Conservation (phyloP, 2,888 invertebrate genomes). For the Notodonta dromedarius region DNA sequence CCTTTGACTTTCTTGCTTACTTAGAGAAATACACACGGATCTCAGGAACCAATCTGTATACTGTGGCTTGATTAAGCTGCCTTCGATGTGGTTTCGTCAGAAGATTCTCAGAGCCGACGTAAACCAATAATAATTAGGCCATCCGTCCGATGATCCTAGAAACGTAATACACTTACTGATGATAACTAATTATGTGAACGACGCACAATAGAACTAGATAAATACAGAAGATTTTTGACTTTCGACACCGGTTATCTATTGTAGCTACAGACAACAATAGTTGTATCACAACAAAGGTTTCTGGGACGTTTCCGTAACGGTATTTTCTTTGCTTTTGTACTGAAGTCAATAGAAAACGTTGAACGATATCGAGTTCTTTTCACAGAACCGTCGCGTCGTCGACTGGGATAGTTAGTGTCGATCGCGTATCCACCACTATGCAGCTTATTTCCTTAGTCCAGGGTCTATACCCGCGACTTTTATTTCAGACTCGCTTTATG, state of each 20-base stretch:
- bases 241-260: slow-evolving; percentile 57
- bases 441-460: slow-evolving; percentile 34
- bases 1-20: slow-evolving; percentile 58
- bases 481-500: background rate
- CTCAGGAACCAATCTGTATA: slow-evolving; percentile 24
- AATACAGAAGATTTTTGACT: slow-evolving; percentile 40
- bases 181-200: slow-evolving; percentile 20
- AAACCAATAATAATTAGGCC: slow-evolving; percentile 23
- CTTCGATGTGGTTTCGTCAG: slow-evolving; percentile 16
- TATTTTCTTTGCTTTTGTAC: slow-evolving; percentile 66
- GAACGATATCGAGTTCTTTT: slow-evolving; percentile 61
- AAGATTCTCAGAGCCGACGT: slow-evolving; percentile 12
- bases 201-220: slow-evolving; percentile 25
- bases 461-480: slow-evolving; percentile 10
- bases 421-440: slow-evolving; percentile 26
- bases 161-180: slow-evolving; percentile 12
- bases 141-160: slow-evolving; percentile 10
- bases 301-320: slow-evolving; percentile 71
- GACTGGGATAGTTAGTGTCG: slow-evolving; percentile 47
- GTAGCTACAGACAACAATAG: slow-evolving; percentile 67
- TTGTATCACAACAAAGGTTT: slow-evolving; percentile 69
- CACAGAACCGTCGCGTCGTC: slow-evolving; percentile 45
- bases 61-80: slow-evolving; percentile 22
- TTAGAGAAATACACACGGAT: slow-evolving; percentile 45
- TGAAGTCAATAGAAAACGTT: slow-evolving; percentile 67